Evolutionary conservation across 2,113 vertebrate genomes (phyloP), one percentile per base, ranked within the genome.

Genomic region (Puntigrus tetrazona): DNA sequence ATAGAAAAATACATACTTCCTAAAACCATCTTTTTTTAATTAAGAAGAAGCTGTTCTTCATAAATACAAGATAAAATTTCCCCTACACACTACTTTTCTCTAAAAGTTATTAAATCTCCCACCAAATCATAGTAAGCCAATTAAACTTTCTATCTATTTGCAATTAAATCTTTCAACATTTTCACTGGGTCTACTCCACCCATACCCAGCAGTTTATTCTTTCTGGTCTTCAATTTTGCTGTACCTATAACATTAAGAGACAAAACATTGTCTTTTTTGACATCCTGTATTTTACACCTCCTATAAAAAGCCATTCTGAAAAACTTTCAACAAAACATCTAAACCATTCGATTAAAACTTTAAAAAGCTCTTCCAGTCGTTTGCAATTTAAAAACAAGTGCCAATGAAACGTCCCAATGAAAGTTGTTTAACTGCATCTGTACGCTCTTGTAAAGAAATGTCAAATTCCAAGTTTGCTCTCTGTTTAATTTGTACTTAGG

Each of bases 121-220:
- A 63, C 25, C n/a, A 63, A 29, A n/a, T 27, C 59, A 63, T 63
- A 27, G 25, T 27, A 63, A 8, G 59, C 0, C 11, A 61, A 52
- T 83, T 43, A 50, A 73, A 59, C 43, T 57, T 61, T 83, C 27
- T 45, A 74, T 36, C 81, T 45, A 3, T 74, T 25, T 72, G 72
- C 59, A 14, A 74, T 45, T 84, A 45, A 59, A 31, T 20, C 1
- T 7, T 25, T 22, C 14, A 22, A 65, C 20, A 76, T 69, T 41
- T 38, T 20, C 7, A 36, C n/a, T 8, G 16, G 20, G 3, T 70
- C 9, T 31, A 25, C 8, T 43, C 78, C 59, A 77, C 41, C 22
- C 3, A n/a, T 22, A 41, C 36, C 14, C 4, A 3, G 14, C 41
- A n/a, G 5, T 10, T 73, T 6, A 13, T 27, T 73, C 25, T 27